Conservation (phyloP, 2,888 invertebrate genomes). For the Keiferia lycopersicella region DNA sequence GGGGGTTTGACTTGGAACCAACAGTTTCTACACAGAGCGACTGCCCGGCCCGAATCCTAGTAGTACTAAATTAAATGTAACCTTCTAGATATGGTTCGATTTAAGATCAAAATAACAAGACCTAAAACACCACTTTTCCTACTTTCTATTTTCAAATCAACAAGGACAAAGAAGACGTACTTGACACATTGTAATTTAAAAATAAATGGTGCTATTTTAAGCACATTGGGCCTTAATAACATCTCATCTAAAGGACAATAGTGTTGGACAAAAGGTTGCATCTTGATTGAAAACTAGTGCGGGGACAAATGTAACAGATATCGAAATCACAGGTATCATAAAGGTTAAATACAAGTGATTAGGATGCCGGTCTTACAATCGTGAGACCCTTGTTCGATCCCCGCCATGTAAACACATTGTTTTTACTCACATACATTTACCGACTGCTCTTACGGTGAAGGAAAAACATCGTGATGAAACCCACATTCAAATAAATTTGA, state of each 20-base stretch:
- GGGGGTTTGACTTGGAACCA: too few relatives aligned
- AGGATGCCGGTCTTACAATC: too few relatives aligned
- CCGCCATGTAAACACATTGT: too few relatives aligned
- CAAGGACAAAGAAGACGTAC: background rate
- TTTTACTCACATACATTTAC: too few relatives aligned
- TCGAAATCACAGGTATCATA: background rate
- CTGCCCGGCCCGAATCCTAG: too few relatives aligned
- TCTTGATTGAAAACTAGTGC: slow-evolving; percentile 41
- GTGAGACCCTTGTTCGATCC: too few relatives aligned
- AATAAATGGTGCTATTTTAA: slow-evolving; percentile 27
- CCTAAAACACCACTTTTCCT: background rate
- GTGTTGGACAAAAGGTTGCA: slow-evolving; percentile 53
- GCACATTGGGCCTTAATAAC: slow-evolving; percentile 30
- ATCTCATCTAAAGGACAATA: slow-evolving; percentile 32
- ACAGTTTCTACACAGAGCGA: too few relatives aligned
- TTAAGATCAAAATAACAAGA: background rate
- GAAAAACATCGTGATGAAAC: too few relatives aligned
- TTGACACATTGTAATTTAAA: background rate
- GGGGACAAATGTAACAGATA: background rate
- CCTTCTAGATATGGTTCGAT: too few relatives aligned
- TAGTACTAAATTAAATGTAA: too few relatives aligned
- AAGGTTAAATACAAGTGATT: background rate
- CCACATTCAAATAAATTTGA: too few relatives aligned
- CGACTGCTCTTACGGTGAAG: too few relatives aligned
- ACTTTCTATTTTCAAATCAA: slow-evolving; percentile 3